Evolutionary conservation across 2,113 vertebrate genomes (phyloP).

Genomic region (Montifringilla adamsi): DNA sequence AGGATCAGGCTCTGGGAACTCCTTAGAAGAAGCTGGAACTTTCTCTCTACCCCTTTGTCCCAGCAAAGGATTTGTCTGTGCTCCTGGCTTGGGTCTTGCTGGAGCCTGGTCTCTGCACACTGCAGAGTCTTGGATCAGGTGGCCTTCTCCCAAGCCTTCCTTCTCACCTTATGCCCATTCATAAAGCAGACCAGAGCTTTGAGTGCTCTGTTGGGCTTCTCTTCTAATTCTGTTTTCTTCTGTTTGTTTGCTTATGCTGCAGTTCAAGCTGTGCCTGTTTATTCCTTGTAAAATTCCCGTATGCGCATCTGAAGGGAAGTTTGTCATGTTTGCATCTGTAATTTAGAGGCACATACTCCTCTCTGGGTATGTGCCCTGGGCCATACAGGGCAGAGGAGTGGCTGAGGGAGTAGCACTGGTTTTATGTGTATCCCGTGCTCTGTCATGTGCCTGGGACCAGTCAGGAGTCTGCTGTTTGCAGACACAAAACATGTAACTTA

Average conservation of each 20-base stretch:
- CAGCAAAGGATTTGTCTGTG: background rate
- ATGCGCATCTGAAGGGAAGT: rapidly evolving
- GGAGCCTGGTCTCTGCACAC: background rate
- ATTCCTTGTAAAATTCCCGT: background rate
- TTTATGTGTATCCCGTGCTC: background rate
- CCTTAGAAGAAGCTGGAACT: background rate
- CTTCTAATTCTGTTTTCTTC: background rate
- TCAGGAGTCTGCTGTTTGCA: background rate
- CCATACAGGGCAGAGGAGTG: background rate
- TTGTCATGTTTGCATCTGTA: background rate
- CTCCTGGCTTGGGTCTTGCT: rapidly evolving
- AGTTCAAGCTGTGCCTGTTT: background rate
- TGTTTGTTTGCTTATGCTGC: background rate
- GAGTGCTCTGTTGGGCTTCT: background rate
- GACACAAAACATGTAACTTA: background rate
- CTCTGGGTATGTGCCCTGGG: background rate
- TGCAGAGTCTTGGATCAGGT: rapidly evolving
- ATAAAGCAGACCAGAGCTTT: background rate
- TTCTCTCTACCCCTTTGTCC: background rate
- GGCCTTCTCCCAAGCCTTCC: background rate
- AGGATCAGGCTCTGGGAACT: background rate
- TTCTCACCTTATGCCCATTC: background rate
- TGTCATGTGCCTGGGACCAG: background rate
- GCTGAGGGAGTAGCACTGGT: background rate
- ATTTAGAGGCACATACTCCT: background rate